These are phyloP conservation scores for Eubasilissa splendida DNA, from an alignment of 2,888 invertebrate species.

Conservation along the genomic window DNA sequence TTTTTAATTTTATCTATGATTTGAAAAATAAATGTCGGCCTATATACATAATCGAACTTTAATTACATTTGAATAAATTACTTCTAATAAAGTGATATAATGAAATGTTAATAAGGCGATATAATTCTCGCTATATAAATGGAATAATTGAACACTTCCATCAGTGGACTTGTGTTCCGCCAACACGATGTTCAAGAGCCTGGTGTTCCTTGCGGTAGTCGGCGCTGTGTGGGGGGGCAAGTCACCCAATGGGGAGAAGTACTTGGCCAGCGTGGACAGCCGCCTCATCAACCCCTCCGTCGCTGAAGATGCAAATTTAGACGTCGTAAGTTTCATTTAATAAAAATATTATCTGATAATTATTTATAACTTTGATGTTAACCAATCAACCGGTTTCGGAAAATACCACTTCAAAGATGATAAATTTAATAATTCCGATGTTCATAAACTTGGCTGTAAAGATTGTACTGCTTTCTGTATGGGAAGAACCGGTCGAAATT, in stretches of 20 bases:
- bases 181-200: conserved; percentile 6
- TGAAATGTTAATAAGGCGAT: too few species aligned
- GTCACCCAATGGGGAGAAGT: conserved; percentile 38
- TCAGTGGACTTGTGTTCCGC: neutral
- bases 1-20: too few species aligned
- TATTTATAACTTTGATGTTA: too few species aligned
- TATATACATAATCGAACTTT: too few species aligned
- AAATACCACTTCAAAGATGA: too few species aligned
- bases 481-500: too few species aligned
- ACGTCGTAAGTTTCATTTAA: conserved; percentile 50
- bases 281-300: conserved; percentile 3
- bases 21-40: too few species aligned
- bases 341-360: too few species aligned
- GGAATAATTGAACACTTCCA: neutral
- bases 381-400: too few species aligned
- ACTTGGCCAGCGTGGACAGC: neutral
- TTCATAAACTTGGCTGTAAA: too few species aligned
- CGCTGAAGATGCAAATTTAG: conserved; percentile 51
- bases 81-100: neutral
- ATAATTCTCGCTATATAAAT: conserved; percentile 4
- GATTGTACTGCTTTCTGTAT: too few species aligned
- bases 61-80: neutral
- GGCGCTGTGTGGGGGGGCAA: conserved; percentile 11
- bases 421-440: too few species aligned
- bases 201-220: conserved; percentile 9